These are phyloP conservation scores for Drosophila robusta DNA, from an alignment of 2,888 invertebrate genomes.

Conservation along the genomic window DNA sequence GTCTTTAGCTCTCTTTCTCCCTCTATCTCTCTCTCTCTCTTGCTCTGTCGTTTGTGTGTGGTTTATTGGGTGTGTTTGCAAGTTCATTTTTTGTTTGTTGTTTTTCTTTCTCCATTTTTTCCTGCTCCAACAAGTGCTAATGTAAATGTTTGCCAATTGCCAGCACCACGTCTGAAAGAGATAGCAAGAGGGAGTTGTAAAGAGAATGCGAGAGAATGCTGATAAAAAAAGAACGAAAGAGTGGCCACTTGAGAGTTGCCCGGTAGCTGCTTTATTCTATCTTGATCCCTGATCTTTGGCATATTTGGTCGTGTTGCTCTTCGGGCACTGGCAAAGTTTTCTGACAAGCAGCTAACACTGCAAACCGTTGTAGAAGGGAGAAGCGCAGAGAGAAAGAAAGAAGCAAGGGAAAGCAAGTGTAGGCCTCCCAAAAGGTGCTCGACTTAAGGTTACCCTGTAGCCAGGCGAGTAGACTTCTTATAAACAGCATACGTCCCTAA, in stretches of 20 bases:
- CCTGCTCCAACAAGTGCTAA: slow-evolving; percentile 60
- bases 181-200: not conserved
- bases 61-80: slow-evolving; percentile 31
- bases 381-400: not conserved
- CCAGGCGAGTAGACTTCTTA: not conserved
- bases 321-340: slow-evolving; percentile 8
- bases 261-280: slow-evolving; percentile 11
- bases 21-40: not conserved
- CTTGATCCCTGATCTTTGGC: slow-evolving; percentile 51
- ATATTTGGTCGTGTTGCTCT: slow-evolving; percentile 18
- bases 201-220: not conserved
- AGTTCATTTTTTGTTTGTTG: slow-evolving; percentile 41
- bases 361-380: not conserved
- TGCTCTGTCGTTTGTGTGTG: slow-evolving; percentile 1
- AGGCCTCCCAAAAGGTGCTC: too few relatives aligned
- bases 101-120: slow-evolving; percentile 24
- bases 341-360: not conserved
- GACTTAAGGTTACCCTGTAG: not conserved
- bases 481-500: not conserved
- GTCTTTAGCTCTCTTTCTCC: not conserved
- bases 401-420: not conserved
- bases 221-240: not conserved
- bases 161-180: slow-evolving; percentile 5
- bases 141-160: slow-evolving; percentile 55
- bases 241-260: slow-evolving; percentile 29